Conservation (phyloP, 53 echinoderm and acorn worm species). For the Astropecten irregularis region DNA sequence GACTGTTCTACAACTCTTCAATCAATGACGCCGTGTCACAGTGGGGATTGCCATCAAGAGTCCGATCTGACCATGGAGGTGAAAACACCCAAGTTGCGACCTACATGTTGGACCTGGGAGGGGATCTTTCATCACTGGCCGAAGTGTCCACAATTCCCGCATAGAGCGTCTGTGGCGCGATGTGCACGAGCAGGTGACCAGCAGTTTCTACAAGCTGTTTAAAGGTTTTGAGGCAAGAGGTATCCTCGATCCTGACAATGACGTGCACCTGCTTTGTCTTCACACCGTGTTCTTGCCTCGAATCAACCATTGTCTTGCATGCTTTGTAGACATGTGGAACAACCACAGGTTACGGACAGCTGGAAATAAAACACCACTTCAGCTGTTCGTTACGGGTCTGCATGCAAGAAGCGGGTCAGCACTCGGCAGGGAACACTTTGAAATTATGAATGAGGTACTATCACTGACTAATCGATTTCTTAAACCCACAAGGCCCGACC, state of each 20-base stretch:
- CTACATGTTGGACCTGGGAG: slow-evolving; percentile 59
- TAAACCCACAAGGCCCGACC: too few relatives aligned
- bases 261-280: slow-evolving; percentile 37
- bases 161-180: slow-evolving; percentile 70
- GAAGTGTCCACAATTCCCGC: slow-evolving; percentile 67
- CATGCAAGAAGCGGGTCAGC: not conserved
- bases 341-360: slow-evolving; percentile 68
- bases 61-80: slow-evolving; percentile 66
- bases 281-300: slow-evolving; percentile 57
- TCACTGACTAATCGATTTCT: too few relatives aligned
- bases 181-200: slow-evolving; percentile 17
- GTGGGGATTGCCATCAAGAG: slow-evolving; percentile 70
- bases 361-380: slow-evolving; percentile 61
- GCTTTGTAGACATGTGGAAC: slow-evolving; percentile 65
- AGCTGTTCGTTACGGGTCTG: slow-evolving; percentile 51
- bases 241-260: slow-evolving; percentile 56
- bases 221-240: not conserved
- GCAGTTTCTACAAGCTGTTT: slow-evolving; percentile 1
- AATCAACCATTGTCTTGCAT: slow-evolving; percentile 42
- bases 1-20: slow-evolving; percentile 30
- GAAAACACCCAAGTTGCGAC: slow-evolving; percentile 65
- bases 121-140: slow-evolving; percentile 58
- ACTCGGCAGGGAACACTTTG: slow-evolving; percentile 37
- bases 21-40: slow-evolving; percentile 23
- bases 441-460: slow-evolving; percentile 54